Conservation (phyloP, 2,113 vertebrate genomes). For the Peromyscus polionotus region DNA sequence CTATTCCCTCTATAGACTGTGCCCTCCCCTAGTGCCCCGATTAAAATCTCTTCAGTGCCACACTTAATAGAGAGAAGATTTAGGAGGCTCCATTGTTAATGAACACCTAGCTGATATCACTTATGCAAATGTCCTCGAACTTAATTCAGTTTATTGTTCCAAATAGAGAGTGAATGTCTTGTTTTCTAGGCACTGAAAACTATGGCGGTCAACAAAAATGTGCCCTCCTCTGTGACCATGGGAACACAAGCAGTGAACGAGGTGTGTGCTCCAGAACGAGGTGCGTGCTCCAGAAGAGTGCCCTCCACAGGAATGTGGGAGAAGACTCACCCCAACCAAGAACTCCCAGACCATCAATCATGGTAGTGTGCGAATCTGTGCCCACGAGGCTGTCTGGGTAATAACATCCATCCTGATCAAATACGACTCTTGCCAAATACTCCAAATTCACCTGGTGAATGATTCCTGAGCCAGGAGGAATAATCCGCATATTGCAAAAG, state of each 20-base stretch:
- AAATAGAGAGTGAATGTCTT: not conserved
- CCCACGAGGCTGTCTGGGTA: constrained; percentile 99
- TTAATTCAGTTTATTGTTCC: constrained; percentile 21
- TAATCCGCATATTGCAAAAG: constrained; percentile 97
- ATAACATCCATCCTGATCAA: constrained; percentile 92
- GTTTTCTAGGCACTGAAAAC: not conserved
- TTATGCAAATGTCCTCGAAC: not conserved
- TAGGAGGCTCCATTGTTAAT: not conserved
- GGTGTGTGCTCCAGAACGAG: not conserved
- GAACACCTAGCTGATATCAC: not conserved
- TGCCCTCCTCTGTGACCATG: not conserved
- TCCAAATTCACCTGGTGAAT: constrained; percentile 99
- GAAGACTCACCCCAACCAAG: constrained; percentile 96
- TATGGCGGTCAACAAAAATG: not conserved
- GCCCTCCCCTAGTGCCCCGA: not conserved
- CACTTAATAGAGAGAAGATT: not conserved
- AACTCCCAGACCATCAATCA: constrained; percentile 97
- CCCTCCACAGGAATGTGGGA: not conserved
- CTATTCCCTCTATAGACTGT: not conserved
- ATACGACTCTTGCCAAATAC: constrained; percentile 96
- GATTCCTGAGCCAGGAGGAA: constrained; percentile 98
- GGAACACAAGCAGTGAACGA: not conserved
- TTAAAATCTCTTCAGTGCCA: not conserved
- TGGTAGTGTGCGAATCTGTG: constrained; percentile 99
- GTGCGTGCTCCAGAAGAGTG: not conserved